A percentile compares a stretch with the other conserved stretches of the same genome.
These are phyloP conservation scores for Probaryconus sp. DNA, from an alignment of 1,140 invertebrate species.

Conservation along the genomic window DNA sequence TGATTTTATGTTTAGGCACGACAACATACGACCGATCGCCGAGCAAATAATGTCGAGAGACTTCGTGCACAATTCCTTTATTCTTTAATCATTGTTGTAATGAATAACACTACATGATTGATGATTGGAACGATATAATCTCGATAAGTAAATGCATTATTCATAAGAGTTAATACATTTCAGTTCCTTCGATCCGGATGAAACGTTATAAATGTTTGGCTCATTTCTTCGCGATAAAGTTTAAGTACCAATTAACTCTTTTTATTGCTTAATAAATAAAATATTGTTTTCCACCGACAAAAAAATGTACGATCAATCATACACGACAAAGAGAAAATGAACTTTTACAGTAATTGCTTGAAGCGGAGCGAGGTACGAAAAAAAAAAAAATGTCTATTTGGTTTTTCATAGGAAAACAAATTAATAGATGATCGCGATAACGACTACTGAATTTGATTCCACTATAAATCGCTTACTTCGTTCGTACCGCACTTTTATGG, in stretches of 20 bases:
- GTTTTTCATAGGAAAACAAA: constrained; percentile 64
- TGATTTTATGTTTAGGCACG: background rate
- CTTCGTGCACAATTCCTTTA: constrained; percentile 2
- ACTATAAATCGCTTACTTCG: constrained; percentile 67
- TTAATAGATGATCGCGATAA: constrained; percentile 69
- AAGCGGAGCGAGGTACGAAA: constrained; percentile 48
- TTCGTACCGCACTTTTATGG: constrained; percentile 69
- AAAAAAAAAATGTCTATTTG: constrained; percentile 45
- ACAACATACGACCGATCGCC: constrained; percentile 4
- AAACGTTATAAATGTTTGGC: too few species aligned
- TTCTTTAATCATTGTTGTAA: constrained; percentile 10
- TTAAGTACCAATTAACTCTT: too few species aligned
- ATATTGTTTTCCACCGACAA: too few species aligned
- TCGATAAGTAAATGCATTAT: constrained; percentile 26
- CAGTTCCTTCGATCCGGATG: too few species aligned
- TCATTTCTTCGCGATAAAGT: too few species aligned
- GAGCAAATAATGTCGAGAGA: background rate
- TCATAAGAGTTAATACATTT: too few species aligned
- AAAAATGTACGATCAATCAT: constrained; percentile 34
- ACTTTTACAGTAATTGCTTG: constrained; percentile 61
- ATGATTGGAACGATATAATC: constrained; percentile 5
- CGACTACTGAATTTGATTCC: constrained; percentile 69
- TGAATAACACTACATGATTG: constrained; percentile 15
- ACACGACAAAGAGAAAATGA: constrained; percentile 14
- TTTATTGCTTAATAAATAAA: too few species aligned